Evolutionary conservation across 2,797 vertebrate genomes (phyloP).

Genomic region (Anguilla pacifica): DNA sequence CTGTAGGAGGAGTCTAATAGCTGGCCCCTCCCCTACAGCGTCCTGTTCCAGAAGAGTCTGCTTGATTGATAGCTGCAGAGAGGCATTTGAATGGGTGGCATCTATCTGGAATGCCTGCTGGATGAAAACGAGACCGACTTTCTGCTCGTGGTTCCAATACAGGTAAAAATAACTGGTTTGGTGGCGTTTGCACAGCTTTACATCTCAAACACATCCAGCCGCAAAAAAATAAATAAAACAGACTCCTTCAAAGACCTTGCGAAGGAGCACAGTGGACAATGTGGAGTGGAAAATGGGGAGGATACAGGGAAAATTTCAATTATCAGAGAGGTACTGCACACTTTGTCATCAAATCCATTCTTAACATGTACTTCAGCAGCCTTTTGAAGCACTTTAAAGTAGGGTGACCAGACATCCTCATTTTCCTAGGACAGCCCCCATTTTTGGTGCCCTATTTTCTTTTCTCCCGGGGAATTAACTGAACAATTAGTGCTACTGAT

Average conservation of each 20-base stretch:
- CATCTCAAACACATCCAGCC: not conserved
- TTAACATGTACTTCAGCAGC: not conserved
- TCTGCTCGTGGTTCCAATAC: not conserved
- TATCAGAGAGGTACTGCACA: not conserved
- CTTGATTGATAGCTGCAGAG: conserved; percentile 63
- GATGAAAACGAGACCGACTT: conserved; percentile 12
- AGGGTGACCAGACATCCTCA: too few relatives aligned
- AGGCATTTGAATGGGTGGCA: conserved; percentile 53
- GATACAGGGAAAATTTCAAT: not conserved
- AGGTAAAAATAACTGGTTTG: not conserved
- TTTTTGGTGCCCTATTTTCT: too few relatives aligned
- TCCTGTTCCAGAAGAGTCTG: conserved; percentile 54
- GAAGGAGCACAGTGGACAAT: not conserved
- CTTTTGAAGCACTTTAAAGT: not conserved
- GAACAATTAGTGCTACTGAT: too few relatives aligned
- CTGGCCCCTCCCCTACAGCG: not conserved
- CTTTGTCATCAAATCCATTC: not conserved
- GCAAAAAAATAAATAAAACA: not conserved
- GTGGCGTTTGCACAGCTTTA: not conserved
- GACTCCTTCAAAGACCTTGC: not conserved
- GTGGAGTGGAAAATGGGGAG: not conserved
- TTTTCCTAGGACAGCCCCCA: too few relatives aligned
- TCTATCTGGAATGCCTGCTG: conserved; percentile 36
- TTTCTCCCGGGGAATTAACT: too few relatives aligned
- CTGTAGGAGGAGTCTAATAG: conserved; percentile 51